Conservation (phyloP, 2,797 vertebrate genomes). For the Lithobates pipiens region DNA sequence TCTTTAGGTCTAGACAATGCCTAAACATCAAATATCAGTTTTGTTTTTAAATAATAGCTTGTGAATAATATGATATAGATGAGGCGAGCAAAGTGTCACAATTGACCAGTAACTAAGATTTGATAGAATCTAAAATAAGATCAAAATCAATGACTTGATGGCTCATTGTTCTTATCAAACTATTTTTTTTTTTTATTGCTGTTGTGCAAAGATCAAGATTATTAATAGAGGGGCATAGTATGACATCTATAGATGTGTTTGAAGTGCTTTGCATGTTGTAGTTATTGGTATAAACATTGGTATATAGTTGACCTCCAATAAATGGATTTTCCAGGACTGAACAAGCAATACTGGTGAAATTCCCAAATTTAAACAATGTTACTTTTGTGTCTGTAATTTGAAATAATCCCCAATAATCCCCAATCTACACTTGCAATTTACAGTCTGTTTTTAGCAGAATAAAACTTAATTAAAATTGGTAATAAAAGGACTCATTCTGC, state of each 20-base stretch:
- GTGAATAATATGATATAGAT: background rate
- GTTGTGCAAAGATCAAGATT: background rate
- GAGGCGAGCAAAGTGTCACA: background rate
- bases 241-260: background rate
- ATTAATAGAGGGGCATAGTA: background rate
- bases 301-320: background rate
- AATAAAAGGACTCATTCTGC: constrained; percentile 35
- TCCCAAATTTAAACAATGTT: background rate
- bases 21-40: background rate
- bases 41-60: background rate
- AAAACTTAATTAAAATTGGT: constrained; percentile 35
- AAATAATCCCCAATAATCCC: constrained; percentile 39
- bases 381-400: background rate
- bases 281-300: background rate
- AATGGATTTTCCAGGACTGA: background rate
- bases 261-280: background rate
- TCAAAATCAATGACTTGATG: background rate
- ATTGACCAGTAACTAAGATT: background rate
- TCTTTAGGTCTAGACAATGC: background rate
- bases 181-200: too few species aligned
- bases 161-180: too few species aligned
- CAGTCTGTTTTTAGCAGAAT: constrained; percentile 22
- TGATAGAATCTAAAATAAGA: background rate
- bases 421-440: constrained; percentile 35
- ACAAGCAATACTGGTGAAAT: background rate